These are phyloP conservation scores for Gobio occitaniae DNA, from an alignment of 2,797 vertebrate genomes.

Conservation along the genomic window DNA sequence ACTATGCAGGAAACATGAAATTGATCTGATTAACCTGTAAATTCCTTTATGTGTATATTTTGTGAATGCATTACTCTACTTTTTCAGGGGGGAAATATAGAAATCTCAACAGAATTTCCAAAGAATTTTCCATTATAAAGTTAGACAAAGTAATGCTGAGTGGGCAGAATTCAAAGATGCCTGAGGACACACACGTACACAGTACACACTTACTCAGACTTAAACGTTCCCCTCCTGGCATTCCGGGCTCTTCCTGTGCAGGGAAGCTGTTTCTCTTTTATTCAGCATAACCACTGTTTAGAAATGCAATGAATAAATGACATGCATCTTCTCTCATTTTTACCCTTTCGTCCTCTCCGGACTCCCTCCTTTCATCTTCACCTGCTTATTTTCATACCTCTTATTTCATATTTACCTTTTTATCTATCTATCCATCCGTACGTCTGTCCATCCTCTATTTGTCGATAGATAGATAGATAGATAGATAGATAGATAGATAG, in stretches of 20 bases:
- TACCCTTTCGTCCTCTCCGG: neutral
- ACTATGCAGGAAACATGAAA: neutral
- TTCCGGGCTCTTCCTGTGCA: neutral
- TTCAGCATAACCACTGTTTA: constrained; percentile 31
- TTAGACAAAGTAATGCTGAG: constrained; percentile 38
- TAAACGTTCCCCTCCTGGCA: constrained; percentile 11
- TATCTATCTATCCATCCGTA: neutral
- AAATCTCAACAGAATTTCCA: neutral
- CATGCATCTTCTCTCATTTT: constrained; percentile 41
- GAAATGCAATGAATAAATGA: constrained; percentile 42
- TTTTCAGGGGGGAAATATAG: neutral
- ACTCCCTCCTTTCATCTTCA: neutral
- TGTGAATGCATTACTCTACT: neutral
- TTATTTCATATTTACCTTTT: neutral
- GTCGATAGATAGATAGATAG: neutral
- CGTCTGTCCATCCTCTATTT: neutral
- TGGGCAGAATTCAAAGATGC: constrained; percentile 24
- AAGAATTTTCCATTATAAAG: constrained; percentile 11
- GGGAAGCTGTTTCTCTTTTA: constrained; percentile 24
- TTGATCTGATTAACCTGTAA: constrained; percentile 11
- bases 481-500: too few species aligned
- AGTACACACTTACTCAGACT: constrained; percentile 27
- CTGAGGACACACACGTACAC: neutral
- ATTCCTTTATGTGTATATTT: neutral
- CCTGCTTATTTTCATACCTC: constrained; percentile 5